phyloP scores from a whole-genome alignment of 2,113 vertebrate genomes.

The Tapirus terrestris region DNA sequence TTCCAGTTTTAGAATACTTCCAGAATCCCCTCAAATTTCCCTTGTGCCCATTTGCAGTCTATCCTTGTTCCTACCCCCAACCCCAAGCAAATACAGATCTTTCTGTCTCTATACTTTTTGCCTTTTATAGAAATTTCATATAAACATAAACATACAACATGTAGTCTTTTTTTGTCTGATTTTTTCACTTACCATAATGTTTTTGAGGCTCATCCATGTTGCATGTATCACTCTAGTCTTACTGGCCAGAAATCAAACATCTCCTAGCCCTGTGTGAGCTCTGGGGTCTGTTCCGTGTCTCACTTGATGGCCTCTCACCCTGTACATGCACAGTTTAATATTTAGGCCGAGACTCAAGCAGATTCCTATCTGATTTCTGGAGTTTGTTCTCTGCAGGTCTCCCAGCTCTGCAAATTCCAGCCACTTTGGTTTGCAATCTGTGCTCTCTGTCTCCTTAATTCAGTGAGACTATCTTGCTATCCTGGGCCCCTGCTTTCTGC shows the following conservation, averaged over 20 bases:
- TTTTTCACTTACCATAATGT: neutral
- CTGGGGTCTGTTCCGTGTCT: neutral
- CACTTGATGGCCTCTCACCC: neutral
- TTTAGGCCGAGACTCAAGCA: neutral
- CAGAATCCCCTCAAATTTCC: neutral
- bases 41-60: neutral
- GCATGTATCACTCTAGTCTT: accelerated
- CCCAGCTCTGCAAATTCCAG: neutral
- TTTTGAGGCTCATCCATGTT: neutral
- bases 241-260: neutral
- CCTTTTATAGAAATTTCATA: neutral
- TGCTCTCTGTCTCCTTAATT: neutral
- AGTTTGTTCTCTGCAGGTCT: neutral
- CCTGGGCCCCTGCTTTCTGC: neutral
- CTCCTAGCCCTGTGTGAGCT: neutral
- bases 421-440: neutral
- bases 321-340: neutral
- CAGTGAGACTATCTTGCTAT: accelerated
- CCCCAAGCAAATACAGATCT: neutral
- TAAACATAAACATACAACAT: neutral
- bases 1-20: neutral
- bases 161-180: neutral
- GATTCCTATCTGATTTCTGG: neutral
- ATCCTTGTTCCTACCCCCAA: neutral
- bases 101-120: neutral